phyloP scores from a whole-genome alignment of 2,113 vertebrate species.

The Cyrtonyx montezumae region DNA sequence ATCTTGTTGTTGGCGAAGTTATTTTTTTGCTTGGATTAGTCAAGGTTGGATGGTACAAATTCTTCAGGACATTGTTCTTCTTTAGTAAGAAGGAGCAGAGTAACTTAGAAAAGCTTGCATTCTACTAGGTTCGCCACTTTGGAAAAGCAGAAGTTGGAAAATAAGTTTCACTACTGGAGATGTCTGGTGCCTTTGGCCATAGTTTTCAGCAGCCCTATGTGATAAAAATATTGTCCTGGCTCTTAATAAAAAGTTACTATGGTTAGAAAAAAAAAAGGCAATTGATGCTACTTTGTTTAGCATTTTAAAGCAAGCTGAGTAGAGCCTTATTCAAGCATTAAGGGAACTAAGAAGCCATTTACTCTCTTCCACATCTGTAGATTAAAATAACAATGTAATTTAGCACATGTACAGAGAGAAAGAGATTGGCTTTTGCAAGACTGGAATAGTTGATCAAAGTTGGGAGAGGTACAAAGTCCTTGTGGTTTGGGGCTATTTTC shows the following conservation, averaged over 20 bases:
- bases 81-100: not conserved
- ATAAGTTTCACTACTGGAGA: not conserved
- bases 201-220: not conserved
- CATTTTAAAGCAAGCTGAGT: not conserved
- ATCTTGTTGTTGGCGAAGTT: conserved; percentile 14
- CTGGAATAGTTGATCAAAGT: not conserved
- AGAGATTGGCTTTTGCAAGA: not conserved
- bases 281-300: not conserved
- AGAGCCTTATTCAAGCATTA: not conserved
- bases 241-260: not conserved
- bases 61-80: not conserved
- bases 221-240: not conserved
- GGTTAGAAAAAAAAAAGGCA: not conserved
- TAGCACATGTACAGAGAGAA: not conserved
- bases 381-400: not conserved
- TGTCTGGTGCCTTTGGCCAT: not conserved
- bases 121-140: not conserved
- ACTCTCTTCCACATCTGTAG: not conserved
- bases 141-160: not conserved
- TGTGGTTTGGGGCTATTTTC: not conserved
- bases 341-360: not conserved
- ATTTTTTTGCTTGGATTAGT: conserved; percentile 47
- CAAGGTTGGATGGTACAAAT: not conserved
- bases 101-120: not conserved
- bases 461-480: not conserved